Percentiles rank a stretch among this genome's conserved stretches.
Conservation (phyloP, 2,888 invertebrate genomes). For the Nymphalis urticae region DNA sequence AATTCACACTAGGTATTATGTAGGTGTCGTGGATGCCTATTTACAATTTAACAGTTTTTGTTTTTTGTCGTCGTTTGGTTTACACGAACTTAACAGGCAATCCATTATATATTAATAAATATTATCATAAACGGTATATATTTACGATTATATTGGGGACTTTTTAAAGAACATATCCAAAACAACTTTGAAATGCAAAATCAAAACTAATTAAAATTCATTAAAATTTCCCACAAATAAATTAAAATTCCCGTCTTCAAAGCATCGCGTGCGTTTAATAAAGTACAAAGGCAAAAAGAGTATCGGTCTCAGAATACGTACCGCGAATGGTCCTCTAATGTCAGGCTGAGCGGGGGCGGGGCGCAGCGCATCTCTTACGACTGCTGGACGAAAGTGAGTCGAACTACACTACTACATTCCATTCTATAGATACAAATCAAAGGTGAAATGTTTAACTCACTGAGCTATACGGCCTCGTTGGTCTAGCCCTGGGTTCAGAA, state of each 20-base stretch:
- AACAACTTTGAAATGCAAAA: not conserved
- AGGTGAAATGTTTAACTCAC: too few relatives aligned
- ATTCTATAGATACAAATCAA: not conserved
- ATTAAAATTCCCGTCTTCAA: slow-evolving; percentile 32
- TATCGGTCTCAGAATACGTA: slow-evolving; percentile 9
- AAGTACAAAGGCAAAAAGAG: slow-evolving; percentile 29
- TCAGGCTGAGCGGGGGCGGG: slow-evolving; percentile 46
- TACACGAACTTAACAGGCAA: too few relatives aligned
- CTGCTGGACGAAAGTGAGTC: slow-evolving; percentile 35
- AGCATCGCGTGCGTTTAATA: slow-evolving; percentile 37
- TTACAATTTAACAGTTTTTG: too few relatives aligned
- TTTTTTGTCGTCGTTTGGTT: too few relatives aligned
- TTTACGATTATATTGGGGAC: too few relatives aligned
- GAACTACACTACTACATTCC: slow-evolving; percentile 44
- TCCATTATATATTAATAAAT: too few relatives aligned
- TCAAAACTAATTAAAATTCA: slow-evolving; percentile 17
- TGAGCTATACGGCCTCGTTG: too few relatives aligned
- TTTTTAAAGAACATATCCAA: too few relatives aligned
- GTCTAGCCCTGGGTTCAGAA: too few relatives aligned
- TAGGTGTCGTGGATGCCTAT: too few relatives aligned
- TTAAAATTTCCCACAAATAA: slow-evolving; percentile 33
- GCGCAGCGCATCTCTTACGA: slow-evolving; percentile 46
- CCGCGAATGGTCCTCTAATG: slow-evolving; percentile 40
- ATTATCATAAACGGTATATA: too few relatives aligned
- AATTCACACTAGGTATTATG: too few relatives aligned